phyloP scores from a whole-genome alignment of 2,113 vertebrate species.

The Sinosuthora webbiana region DNA sequence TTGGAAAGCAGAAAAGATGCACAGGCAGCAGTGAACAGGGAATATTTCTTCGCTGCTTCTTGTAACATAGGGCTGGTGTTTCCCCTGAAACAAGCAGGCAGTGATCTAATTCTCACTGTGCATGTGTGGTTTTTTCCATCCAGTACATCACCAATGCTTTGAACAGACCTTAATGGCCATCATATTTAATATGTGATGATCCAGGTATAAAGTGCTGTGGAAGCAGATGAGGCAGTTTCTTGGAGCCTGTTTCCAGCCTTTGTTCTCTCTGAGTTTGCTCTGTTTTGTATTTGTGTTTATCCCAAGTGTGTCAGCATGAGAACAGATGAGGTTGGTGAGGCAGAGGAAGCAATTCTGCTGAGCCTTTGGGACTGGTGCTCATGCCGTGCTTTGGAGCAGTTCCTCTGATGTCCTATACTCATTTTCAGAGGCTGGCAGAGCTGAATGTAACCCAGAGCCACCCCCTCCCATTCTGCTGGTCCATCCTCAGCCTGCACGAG shows the following conservation, averaged over 20 bases:
- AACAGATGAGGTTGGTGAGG: neutral
- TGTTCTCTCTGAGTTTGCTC: neutral
- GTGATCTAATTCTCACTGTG: neutral
- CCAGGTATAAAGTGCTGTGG: neutral
- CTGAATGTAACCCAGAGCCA: neutral
- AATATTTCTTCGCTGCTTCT: neutral
- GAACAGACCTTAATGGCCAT: neutral
- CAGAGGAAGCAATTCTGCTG: fast-evolving
- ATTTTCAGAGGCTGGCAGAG: neutral
- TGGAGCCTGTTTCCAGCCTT: neutral
- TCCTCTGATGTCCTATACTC: neutral
- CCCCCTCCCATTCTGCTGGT: neutral
- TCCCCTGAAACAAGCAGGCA: neutral
- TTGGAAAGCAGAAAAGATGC: neutral
- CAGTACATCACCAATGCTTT: neutral
- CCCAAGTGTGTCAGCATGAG: neutral
- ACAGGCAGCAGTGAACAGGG: neutral
- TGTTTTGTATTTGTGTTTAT: neutral
- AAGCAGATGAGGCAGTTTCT: neutral
- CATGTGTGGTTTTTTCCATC: neutral
- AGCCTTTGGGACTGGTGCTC: neutral
- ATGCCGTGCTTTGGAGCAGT: fast-evolving
- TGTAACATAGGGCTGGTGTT: neutral
- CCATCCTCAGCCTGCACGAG: neutral
- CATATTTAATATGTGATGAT: neutral